Base-by-base conservation (phyloP, 2,797 vertebrate species). In the Molossus molossus region DNA sequence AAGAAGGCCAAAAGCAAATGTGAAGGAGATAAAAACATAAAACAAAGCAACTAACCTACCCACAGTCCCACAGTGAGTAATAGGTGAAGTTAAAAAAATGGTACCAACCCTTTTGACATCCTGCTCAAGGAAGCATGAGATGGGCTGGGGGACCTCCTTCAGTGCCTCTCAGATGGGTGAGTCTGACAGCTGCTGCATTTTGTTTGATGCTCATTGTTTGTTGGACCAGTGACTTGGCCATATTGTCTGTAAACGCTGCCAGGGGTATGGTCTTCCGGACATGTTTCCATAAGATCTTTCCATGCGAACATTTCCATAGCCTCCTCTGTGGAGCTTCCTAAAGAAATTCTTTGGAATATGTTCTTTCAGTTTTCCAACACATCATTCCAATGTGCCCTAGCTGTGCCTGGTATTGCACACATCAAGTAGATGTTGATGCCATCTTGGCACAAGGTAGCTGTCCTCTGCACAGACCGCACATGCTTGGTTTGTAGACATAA, bases 401-500 rank as follows among this genome's bases (percentile, higher is more conserved):
- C 3, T 9, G 2, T 62, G 88, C 33, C 72, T 6, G 9, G 15
- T 0, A 0, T 33, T 48, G 18, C 37, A 21, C 12, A 37, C 7
- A 5, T 72, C 48, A 62, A 50, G 0, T 18, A 23, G 45, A 25
- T 20, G 67, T 9, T 10, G 5, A 48, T 20, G 48, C n/a, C 21
- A 15, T 9, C 40, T 33, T 12, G 50, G 40, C 65, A 64, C 1
- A 33, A n/a, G 15, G 57, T 57, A 81, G 58, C 82, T 29, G 40
- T 75, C 57, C 57, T 82, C 37, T 27, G 27, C 40, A 29, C 67
- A 92, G 89, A 86, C 76, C 45, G n/a, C 72, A 9, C 40, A 73
- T 58, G 69, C 77, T 23, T 37, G 60, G 82, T 94, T 90, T 88
- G 53, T 94, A 96, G 94, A 76, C 85, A 90, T n/a, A 27, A 84